Evolutionary conservation across 2,888 invertebrate genomes (phyloP), one percentile per base, ranked within the genome.

Genomic region (Acrocera orbiculus): DNA sequence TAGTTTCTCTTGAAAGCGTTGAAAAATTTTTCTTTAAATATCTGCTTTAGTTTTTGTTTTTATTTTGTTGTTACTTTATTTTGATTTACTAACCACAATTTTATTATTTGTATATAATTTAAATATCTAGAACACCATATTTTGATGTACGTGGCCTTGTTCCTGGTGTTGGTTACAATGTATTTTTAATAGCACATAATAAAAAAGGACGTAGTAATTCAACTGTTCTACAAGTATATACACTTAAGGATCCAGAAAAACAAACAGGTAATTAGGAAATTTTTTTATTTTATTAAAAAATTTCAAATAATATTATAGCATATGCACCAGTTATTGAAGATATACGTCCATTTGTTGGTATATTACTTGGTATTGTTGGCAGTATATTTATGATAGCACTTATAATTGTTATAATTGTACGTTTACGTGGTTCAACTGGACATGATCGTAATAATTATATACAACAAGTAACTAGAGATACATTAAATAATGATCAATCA

Each of bases 161-260:
- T 44, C 70, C 77, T 7, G 77, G 77, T 27, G 65, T 71, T 41
- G 70, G 66, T 29, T 79, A 76, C 60, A 71, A 73, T 47, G 66
- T 79, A 37, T 66, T 67, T 40, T 56, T 80, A 38, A 73, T 74
- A 46, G 74, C 79, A 27, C 67, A 70, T 50, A 81, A 80, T 54
- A 67, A 63, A 47, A 80, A 79, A 52, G 80, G 80, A 27, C 65
- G 69, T 33, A 78, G 78, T 56, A 70, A 71, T 44, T 65, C 69
- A 27, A 67, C 69, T 30, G 64, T 67, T 27, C 56, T 80, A 33
- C 70, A 70, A 46, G 73, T 76, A n/a, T 73, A 69, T 46, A 80
- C 79, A 2, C 58, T 77, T 29, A 77, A 76, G 56, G 70, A 74
- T 39, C 76, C 77, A 15, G 76, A 77, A 52, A 73, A 74, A 53